A percentile compares a stretch with the other conserved stretches of the same genome.
Conservation (phyloP, 2,888 invertebrate species). For the Andrena praecox region DNA sequence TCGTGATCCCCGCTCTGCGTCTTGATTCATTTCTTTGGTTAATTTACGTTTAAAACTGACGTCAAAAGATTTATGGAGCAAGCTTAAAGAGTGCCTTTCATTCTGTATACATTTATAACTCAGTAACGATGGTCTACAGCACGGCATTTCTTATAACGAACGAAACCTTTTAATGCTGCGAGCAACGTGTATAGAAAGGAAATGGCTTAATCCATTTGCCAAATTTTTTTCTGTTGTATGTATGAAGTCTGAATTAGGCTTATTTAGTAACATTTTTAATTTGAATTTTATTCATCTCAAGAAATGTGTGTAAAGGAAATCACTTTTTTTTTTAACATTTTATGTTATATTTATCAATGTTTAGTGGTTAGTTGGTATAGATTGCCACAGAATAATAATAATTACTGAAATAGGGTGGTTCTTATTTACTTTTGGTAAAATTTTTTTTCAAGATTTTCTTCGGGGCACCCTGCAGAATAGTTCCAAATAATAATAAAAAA, state of each 20-base stretch:
- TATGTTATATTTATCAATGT: no score
- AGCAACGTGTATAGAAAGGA: neutral
- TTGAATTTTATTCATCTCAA: neutral
- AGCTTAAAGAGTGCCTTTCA: conserved; percentile 25
- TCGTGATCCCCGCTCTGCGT: conserved; percentile 22
- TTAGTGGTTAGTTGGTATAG: no score
- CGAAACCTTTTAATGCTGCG: neutral
- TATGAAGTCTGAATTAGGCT: neutral
- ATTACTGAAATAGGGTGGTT: no score
- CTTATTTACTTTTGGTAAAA: no score
- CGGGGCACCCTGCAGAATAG: no score
- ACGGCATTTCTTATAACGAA: conserved; percentile 7
- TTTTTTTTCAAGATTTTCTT: no score
- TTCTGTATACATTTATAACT: conserved; percentile 30
- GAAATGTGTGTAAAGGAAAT: neutral
- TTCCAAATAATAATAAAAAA: no score
- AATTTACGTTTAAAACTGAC: conserved; percentile 43
- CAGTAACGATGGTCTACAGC: conserved; percentile 6
- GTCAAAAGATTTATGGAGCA: conserved; percentile 52
- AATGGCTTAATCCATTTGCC: neutral
- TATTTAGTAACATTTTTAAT: neutral
- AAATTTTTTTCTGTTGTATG: neutral
- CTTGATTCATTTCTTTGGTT: conserved; percentile 55
- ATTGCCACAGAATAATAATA: no score
- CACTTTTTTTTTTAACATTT: neutral